Base-by-base conservation (phyloP, 2,797 vertebrate species). In the Sorex maritimensis region DNA sequence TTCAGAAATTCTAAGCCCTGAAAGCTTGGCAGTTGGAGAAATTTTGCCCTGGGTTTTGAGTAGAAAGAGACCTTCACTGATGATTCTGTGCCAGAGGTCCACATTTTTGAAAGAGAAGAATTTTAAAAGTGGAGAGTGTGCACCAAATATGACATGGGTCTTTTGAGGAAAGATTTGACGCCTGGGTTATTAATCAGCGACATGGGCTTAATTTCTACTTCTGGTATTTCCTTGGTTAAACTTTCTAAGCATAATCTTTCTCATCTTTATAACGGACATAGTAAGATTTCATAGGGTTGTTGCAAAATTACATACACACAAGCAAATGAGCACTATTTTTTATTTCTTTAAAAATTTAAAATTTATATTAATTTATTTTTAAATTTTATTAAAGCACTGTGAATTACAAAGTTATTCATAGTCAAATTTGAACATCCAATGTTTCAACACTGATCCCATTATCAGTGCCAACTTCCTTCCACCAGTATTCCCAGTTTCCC, bases 11-110 rank as follows among this genome's bases (percentile, higher is more conserved):
- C 41, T 80, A 10, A 68, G 91, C 68, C 9, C 14, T 55, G 63
- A 79, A 41, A 86, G 30, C 68, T 89, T 2, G 17, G 52, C 91
- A 63, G 61, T 58, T 75, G 24, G 26, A 30, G 12, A 79, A 80
- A 28, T 38, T 80, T 95, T 74, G 65, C 12, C 6, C 30, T 93
- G 79, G n/a, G 6, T 93, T 81, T 92, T 52, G 63, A 49, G 21
- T 63, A 34, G 63, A 71, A 85, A 28, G 21, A 80, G 55, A 86
- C 11, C 2, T 88, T 86, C 4, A 34, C 28, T 26, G 61, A 30
- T 75, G 49, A 87, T 83, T 84, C 30, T 86, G 30, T 49, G 26
- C 6, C 86, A 74, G 24, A 68, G 63, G 28, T 28, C 73, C 30
- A 30, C 28, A 55, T 44, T 46, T 69, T 92, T 73, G 28, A 41